Base-by-base conservation (phyloP, 2,113 vertebrate genomes). In the Pongo abelii region DNA sequence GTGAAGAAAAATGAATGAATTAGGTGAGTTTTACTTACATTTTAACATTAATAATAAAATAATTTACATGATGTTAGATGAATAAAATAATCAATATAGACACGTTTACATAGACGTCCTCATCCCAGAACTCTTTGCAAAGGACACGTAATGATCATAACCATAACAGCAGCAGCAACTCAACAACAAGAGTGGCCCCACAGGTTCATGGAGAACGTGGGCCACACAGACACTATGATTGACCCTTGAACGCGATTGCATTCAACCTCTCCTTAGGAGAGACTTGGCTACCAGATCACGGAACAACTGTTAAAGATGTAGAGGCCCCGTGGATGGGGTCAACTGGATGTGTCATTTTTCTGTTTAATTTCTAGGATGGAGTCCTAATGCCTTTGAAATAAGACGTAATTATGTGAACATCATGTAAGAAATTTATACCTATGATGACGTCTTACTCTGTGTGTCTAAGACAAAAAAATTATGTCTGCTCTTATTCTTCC, bases 141-240 rank as follows among this genome's bases (percentile, higher is more conserved):
- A 40, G 40, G 38, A 9, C 32, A 40, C 0, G 1, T 16, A 16
- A 25, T 13, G 52, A 17, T 11, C 30, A 52, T 13, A 13, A 9
- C 6, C 6, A 1, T 35, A 61, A 43, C 57, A n/a, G 17, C 10
- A 8, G 38, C 6, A 10, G 77, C 50, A 43, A 4, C 69, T n/a
- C 40, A 12, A 14, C 6, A 8, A 9, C 1, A 12, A 30, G 0
- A 6, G 59, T 5, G 16, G 12, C 22, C 27, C 10, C 9, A 23
- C 2, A 10, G 93, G 17, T n/a, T 55, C 11, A 8, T 5, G 20
- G 38, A 84, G 69, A 59, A 50, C 4, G 18, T 14, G 32, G 8
- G n/a, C 46, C n/a, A 35, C 46, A 32, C 43, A 27, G 14, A 13
- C 35, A 0, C 5, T 2, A 10, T 14, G 11, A 48, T 27, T 30